Evolutionary conservation across 2,888 invertebrate species (phyloP).

Genomic region (Oscheius sp.): DNA sequence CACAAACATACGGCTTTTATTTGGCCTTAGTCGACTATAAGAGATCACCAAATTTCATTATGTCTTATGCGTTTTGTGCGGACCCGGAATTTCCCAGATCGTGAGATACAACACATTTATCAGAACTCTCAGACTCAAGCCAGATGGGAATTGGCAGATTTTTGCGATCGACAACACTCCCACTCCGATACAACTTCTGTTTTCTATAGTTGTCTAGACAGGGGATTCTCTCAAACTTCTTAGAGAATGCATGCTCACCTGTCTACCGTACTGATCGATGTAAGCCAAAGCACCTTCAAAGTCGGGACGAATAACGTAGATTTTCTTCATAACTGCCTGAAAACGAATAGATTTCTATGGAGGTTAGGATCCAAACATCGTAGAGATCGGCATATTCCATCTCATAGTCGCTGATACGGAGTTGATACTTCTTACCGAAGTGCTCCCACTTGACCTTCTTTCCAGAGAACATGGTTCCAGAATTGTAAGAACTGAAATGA

Average conservation of each 20-base stretch:
- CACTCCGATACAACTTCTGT: too few species aligned
- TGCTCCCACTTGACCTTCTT: conserved; percentile 66
- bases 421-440: conserved; percentile 65
- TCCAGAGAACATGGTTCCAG: conserved; percentile 62
- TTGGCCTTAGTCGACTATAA: background rate
- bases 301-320: conserved; percentile 59
- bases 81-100: too few species aligned
- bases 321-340: conserved; percentile 62
- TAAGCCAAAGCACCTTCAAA: conserved; percentile 67
- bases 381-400: conserved; percentile 64
- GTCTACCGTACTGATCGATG: conserved; percentile 63
- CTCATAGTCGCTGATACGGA: conserved; percentile 63
- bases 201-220: too few species aligned
- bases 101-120: too few species aligned
- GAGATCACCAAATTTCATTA: background rate
- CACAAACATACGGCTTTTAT: background rate
- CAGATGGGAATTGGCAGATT: background rate
- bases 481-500: conserved; percentile 42
- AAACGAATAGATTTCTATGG: too few species aligned
- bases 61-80: background rate
- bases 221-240: background rate
- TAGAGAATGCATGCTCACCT: conserved; percentile 39
- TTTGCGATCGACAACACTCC: background rate
- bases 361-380: too few species aligned
- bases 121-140: background rate